Base-by-base conservation (phyloP, 2,888 invertebrate species). In the Nipponacmea schrenckii region DNA sequence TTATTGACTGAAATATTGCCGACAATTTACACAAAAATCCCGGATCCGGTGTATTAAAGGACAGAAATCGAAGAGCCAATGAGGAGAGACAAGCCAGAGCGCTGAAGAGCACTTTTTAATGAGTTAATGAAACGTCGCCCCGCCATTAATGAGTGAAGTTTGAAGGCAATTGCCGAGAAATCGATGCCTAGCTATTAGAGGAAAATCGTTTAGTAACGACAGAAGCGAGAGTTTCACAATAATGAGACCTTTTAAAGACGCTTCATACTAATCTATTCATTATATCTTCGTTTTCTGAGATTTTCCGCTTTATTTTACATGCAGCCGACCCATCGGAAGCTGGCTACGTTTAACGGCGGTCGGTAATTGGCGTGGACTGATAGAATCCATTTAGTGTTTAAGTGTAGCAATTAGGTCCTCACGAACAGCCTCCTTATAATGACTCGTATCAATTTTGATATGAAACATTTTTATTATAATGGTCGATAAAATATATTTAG, bases 221-320 rank as follows among this genome's bases (percentile, higher is more conserved):
- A 24, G 56, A 56, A 56, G 56, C 24, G 24, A 24, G 24, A 56
- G 24, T 24, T 20, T 24, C 10, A 24, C 24, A 56, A 56, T 56
- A 64, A 69, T 64, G 48, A 50, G 48, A 46, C 64, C 64, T 69
- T 69, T 69, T 63, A 64, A 69, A 50, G 46, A 48, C 64, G 64
- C 31, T 64, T 31, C 64, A 17, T 44, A 27, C 62, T 69, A 62
- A 62, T 76, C 72, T 70, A 65, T 74, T 76, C 77, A 77, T 77
- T 76, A 76, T 73, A 73, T 39, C 71, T 63, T 65, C 69, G 66
- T 70, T 73, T 77, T 71, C 73, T 72, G 69, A 63, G 68, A 67
- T 74, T 75, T 72, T 75, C 75, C 75, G 70, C 72, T 67, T 68
- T 69, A 56, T 64, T 24, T 64, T 69, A 68, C 74, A 71, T 56